A percentile compares a stretch with the other conserved stretches of the same genome.
phyloP scores from a whole-genome alignment of 2,113 vertebrate genomes.

The Castor canadensis region DNA sequence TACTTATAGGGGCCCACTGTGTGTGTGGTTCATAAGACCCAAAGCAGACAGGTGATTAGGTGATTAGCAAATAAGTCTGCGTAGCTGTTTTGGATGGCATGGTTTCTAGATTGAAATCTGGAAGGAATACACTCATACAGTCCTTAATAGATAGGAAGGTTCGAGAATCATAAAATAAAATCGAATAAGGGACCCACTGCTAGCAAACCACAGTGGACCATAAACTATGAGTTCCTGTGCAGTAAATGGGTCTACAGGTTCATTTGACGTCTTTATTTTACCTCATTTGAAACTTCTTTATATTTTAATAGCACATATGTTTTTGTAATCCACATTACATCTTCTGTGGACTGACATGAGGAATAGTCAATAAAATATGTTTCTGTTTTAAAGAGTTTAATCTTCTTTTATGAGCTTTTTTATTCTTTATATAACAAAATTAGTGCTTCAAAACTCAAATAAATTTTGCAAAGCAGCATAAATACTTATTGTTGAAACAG shows the following conservation, averaged over 20 bases:
- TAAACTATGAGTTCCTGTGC: not conserved
- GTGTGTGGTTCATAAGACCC: not conserved
- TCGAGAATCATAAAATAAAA: not conserved
- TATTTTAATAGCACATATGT: not conserved
- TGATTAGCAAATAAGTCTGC: not conserved
- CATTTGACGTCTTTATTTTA: not conserved
- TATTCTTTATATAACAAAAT: not conserved
- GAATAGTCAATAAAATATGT: not conserved
- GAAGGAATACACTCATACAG: not conserved
- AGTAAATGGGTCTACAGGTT: not conserved
- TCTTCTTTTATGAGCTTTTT: not conserved
- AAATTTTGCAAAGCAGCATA: not conserved
- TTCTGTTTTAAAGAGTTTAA: not conserved
- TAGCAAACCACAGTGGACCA: not conserved
- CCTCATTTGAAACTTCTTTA: not conserved
- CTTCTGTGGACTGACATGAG: not conserved
- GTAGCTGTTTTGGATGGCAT: not conserved
- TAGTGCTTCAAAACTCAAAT: slow-evolving; percentile 9
- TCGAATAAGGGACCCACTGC: not conserved
- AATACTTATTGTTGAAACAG: not conserved
- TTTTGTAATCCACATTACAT: not conserved
- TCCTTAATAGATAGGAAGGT: not conserved
- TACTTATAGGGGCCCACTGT: no score
- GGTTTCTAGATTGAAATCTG: not conserved
- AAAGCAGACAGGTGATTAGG: not conserved